Conservation (phyloP, 2,797 vertebrate species). For the Potorous gilbertii region DNA sequence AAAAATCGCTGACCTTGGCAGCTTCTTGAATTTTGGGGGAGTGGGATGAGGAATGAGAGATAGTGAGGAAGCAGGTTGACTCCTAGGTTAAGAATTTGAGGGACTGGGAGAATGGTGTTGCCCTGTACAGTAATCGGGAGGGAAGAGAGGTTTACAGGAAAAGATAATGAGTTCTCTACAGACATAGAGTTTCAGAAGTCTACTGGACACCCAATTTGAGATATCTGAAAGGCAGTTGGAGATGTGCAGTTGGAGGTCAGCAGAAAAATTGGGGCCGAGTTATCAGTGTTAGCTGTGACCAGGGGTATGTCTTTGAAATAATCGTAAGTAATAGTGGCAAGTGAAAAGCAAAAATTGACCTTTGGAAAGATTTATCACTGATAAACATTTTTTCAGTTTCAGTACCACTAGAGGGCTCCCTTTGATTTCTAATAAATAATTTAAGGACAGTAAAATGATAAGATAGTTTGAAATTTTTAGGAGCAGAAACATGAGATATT, state of each 20-base stretch:
- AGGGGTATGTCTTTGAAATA: too few species aligned
- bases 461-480: neutral
- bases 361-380: neutral
- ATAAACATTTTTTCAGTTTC: neutral
- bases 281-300: neutral
- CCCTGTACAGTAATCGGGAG: neutral
- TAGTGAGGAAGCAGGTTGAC: neutral
- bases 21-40: neutral
- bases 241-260: neutral
- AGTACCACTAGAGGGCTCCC: neutral
- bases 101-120: neutral
- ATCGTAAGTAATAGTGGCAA: neutral
- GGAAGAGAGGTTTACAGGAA: neutral
- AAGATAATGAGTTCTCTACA: neutral
- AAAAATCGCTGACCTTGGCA: neutral
- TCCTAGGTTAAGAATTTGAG: neutral
- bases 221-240: neutral
- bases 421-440: neutral
- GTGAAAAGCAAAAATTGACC: neutral
- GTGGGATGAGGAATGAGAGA: neutral
- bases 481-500: neutral
- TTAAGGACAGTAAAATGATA: neutral
- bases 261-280: neutral
- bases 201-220: neutral
- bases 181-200: neutral